Evolutionary conservation across 1,140 invertebrate species (phyloP).

Genomic region (Drosophila pruinosa): DNA sequence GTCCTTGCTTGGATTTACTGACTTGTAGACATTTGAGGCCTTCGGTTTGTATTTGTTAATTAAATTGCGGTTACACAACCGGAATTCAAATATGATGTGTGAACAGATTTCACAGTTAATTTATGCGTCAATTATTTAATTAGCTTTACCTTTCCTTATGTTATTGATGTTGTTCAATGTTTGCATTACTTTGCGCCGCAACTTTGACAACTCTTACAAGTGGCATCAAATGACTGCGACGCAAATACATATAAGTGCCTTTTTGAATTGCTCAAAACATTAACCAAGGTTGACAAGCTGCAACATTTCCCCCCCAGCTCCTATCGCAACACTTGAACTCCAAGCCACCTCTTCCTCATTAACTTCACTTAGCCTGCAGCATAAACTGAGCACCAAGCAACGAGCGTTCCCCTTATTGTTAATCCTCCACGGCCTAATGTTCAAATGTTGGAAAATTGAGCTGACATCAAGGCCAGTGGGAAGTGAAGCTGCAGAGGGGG

Average conservation of each 20-base stretch:
- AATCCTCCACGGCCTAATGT: conserved; percentile 77
- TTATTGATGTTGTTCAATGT: conserved; percentile 4
- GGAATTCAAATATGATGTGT: conserved; percentile 1
- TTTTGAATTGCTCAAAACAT: conserved; percentile 48
- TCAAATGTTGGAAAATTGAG: conserved; percentile 81
- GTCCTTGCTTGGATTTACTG: neutral
- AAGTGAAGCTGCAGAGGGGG: neutral
- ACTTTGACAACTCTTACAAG: conserved; percentile 19
- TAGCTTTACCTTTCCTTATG: conserved; percentile 19
- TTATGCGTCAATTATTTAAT: conserved; percentile 57
- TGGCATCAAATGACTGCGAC: conserved; percentile 30
- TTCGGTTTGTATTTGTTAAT: conserved; percentile 52
- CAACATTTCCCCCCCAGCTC: conserved; percentile 36
- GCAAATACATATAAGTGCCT: conserved; percentile 29
- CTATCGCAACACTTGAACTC: neutral
- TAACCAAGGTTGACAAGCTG: conserved; percentile 70
- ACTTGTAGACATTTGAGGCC: neutral
- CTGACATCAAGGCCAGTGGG: conserved; percentile 46
- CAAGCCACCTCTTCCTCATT: conserved; percentile 44
- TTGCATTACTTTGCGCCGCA: conserved; percentile 9
- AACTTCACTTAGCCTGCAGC: conserved; percentile 60
- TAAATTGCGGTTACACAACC: conserved; percentile 70
- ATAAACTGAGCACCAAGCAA: conserved; percentile 11
- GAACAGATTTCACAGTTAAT: conserved; percentile 27
- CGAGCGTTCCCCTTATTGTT: conserved; percentile 57